Percentiles rank a stretch among this genome's conserved stretches.
phyloP scores from a whole-genome alignment of 1,140 invertebrate genomes.

The Ips typographus region DNA sequence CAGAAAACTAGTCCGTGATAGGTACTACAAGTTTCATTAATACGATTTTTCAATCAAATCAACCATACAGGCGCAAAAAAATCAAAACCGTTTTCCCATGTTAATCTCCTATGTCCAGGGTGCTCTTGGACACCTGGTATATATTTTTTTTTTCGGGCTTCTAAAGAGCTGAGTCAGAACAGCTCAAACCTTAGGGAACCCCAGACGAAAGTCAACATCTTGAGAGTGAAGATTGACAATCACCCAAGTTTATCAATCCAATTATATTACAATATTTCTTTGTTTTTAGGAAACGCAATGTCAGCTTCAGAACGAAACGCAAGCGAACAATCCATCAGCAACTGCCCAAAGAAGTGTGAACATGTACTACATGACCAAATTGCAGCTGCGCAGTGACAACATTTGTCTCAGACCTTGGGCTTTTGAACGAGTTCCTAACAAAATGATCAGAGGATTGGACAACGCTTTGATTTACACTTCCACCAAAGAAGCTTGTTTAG shows the following conservation, averaged over 20 bases:
- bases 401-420: slow-evolving; percentile 89
- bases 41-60: too few relatives aligned
- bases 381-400: slow-evolving; percentile 87
- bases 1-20: too few relatives aligned
- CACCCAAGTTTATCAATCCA: neutral
- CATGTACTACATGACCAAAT: slow-evolving; percentile 94
- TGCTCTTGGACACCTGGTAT: too few relatives aligned
- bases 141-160: too few relatives aligned
- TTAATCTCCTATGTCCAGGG: too few relatives aligned
- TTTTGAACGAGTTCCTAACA: slow-evolving; percentile 90
- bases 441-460: slow-evolving; percentile 85
- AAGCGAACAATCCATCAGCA: slow-evolving; percentile 82
- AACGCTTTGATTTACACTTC: slow-evolving; percentile 91
- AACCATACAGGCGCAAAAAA: too few relatives aligned
- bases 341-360: slow-evolving; percentile 80
- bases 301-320: slow-evolving; percentile 88
- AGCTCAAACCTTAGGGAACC: too few relatives aligned
- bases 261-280: neutral
- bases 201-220: too few relatives aligned
- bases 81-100: too few relatives aligned
- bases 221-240: too few relatives aligned
- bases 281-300: slow-evolving; percentile 82
- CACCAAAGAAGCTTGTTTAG: slow-evolving; percentile 89
- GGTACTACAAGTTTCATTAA: too few relatives aligned
- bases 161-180: too few relatives aligned